Conservation (phyloP, 2,797 vertebrate species). For the Anas acuta region DNA sequence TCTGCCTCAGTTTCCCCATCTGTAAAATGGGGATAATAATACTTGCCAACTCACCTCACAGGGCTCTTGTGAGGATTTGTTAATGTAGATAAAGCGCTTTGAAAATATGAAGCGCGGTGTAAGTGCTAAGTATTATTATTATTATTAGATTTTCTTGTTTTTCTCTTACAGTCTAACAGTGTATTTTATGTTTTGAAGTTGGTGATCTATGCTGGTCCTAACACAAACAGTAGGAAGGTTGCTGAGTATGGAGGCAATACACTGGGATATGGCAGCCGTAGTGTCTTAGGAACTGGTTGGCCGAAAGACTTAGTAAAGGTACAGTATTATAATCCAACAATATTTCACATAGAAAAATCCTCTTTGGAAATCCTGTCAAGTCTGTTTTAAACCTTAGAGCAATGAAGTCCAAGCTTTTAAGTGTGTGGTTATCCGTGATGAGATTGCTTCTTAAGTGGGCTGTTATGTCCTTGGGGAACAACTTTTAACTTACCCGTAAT, state of each 20-base stretch:
- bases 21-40: constrained; percentile 68
- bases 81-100: constrained; percentile 60
- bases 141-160: constrained; percentile 78
- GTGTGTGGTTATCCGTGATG: neutral
- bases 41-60: constrained; percentile 45
- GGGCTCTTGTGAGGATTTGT: constrained; percentile 53
- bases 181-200: constrained; percentile 87
- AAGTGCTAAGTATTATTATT: constrained; percentile 74
- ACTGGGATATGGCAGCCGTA: constrained; percentile 97
- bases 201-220: constrained; percentile 97
- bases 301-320: constrained; percentile 99
- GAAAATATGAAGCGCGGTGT: constrained; percentile 38
- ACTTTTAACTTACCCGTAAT: neutral
- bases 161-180: constrained; percentile 80
- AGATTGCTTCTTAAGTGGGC: neutral
- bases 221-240: constrained; percentile 99
- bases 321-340: constrained; percentile 64
- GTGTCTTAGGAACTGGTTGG: constrained; percentile 98
- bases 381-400: neutral
- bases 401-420: neutral
- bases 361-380: neutral
- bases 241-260: constrained; percentile 98
- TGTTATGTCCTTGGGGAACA: neutral
- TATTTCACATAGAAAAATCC: constrained; percentile 46
- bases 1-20: constrained; percentile 63